A percentile compares a stretch with the other conserved stretches of the same genome.
Conservation (phyloP, 2,888 invertebrate species). For the Napeogenes sylphis region DNA sequence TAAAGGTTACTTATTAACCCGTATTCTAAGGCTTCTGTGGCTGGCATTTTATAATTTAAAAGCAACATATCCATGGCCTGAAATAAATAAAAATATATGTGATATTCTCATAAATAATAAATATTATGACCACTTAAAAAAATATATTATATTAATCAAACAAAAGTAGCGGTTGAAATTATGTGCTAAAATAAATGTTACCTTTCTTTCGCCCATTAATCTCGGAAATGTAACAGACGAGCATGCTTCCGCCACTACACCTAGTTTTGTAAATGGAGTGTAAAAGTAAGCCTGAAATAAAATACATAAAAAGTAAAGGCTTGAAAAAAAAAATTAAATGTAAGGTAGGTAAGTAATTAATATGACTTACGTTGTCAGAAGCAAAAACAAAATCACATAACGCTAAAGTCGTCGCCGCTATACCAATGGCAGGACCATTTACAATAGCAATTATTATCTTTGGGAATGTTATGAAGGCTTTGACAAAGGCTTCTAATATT, state of each 20-base stretch:
- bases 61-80: slow-evolving; percentile 79
- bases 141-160: background rate
- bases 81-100: slow-evolving; percentile 27
- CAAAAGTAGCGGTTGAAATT: background rate
- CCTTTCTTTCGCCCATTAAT: slow-evolving; percentile 89
- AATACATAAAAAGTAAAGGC: slow-evolving; percentile 3
- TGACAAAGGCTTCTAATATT: slow-evolving; percentile 80
- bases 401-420: slow-evolving; percentile 89
- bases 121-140: too few species aligned
- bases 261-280: slow-evolving; percentile 91
- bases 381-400: slow-evolving; percentile 94
- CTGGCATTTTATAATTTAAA: slow-evolving; percentile 87
- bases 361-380: slow-evolving; percentile 82
- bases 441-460: slow-evolving; percentile 92
- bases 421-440: slow-evolving; percentile 96
- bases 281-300: slow-evolving; percentile 87
- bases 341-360: background rate
- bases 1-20: slow-evolving; percentile 90
- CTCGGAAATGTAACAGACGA: slow-evolving; percentile 91
- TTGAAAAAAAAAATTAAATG: background rate
- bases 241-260: slow-evolving; percentile 93
- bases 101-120: background rate
- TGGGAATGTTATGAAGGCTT: slow-evolving; percentile 89
- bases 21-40: slow-evolving; percentile 85
- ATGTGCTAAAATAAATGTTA: slow-evolving; percentile 37